A percentile compares a stretch with the other conserved stretches of the same genome.
phyloP scores from a whole-genome alignment of 1,140 invertebrate genomes.

The Drosophila truncata region DNA sequence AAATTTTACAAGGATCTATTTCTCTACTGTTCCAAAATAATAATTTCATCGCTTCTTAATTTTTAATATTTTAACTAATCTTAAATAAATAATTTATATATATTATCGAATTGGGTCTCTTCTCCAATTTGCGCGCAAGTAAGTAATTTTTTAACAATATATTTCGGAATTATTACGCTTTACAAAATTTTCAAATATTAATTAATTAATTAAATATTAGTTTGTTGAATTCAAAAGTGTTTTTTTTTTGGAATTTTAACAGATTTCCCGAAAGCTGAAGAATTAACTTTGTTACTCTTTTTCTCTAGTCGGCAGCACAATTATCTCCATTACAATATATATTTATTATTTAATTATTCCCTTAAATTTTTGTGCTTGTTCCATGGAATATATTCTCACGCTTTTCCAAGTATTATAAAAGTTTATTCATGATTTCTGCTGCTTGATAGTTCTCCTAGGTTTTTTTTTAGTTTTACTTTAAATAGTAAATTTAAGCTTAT shows the following conservation, averaged over 20 bases:
- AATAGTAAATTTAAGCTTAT: constrained; percentile 55
- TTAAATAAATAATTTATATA: constrained; percentile 48
- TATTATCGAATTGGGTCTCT: constrained; percentile 23
- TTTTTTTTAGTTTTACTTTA: constrained; percentile 44
- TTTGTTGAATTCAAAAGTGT: neutral
- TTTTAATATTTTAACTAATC: constrained; percentile 30
- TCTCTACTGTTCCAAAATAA: constrained; percentile 9
- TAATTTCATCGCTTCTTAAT: constrained; percentile 12
- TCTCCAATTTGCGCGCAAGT: constrained; percentile 6
- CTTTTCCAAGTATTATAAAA: constrained; percentile 4
- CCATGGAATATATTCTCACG: neutral
- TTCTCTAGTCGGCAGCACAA: constrained; percentile 2
- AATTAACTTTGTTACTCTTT: constrained; percentile 6
- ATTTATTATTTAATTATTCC: neutral
- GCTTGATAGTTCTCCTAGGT: constrained; percentile 16
- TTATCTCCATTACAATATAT: neutral
- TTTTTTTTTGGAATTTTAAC: neutral
- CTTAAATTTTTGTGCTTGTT: neutral
- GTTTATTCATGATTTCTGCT: constrained; percentile 37
- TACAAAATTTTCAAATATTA: constrained; percentile 3
- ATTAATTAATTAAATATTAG: neutral
- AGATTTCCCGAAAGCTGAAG: constrained; percentile 4
- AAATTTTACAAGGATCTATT: constrained; percentile 8
- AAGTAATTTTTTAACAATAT: constrained; percentile 26
- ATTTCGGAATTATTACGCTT: constrained; percentile 5